phyloP scores from a whole-genome alignment of 2,888 invertebrate genomes.

The Drosophila merina region DNA sequence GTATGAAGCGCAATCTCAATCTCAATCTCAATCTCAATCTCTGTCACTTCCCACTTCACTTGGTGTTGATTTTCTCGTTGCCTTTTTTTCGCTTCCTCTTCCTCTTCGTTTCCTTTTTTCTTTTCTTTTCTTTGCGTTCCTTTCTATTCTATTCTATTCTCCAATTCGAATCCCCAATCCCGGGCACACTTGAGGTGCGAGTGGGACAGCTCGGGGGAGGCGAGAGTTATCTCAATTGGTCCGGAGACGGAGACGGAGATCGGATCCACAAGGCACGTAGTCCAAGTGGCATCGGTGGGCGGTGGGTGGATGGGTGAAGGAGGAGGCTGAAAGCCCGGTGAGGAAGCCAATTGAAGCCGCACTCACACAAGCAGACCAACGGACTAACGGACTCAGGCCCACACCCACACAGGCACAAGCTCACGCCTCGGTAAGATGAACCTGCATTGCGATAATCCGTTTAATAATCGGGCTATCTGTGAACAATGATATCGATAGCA shows the following conservation, averaged over 20 bases:
- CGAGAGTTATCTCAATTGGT: conserved; percentile 36
- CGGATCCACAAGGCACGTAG: conserved; percentile 34
- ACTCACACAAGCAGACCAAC: conserved; percentile 17
- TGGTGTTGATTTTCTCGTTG: conserved; percentile 67
- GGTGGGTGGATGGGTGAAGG: neutral
- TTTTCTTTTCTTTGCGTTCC: neutral
- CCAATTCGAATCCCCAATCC: neutral
- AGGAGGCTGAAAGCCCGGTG: conserved; percentile 9
- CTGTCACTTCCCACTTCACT: conserved; percentile 70
- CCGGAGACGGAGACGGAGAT: conserved; percentile 2
- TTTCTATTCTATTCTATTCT: neutral
- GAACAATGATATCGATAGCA: neutral
- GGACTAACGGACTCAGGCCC: conserved; percentile 20
- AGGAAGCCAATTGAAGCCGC: conserved; percentile 35
- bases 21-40: conserved; percentile 67
- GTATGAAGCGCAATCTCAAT: conserved; percentile 79
- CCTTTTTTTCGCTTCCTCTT: neutral
- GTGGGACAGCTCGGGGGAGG: neutral
- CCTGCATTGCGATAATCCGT: conserved; percentile 23
- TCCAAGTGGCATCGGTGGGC: conserved; percentile 20
- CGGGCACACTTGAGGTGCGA: conserved; percentile 8
- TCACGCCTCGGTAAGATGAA: conserved; percentile 33
- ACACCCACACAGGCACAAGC: conserved; percentile 13
- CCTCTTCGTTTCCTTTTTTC: neutral
- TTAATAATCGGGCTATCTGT: conserved; percentile 28